These are phyloP conservation scores for Drosophila yakuba DNA, from an alignment of 1,140 invertebrate genomes.

Conservation along the genomic window DNA sequence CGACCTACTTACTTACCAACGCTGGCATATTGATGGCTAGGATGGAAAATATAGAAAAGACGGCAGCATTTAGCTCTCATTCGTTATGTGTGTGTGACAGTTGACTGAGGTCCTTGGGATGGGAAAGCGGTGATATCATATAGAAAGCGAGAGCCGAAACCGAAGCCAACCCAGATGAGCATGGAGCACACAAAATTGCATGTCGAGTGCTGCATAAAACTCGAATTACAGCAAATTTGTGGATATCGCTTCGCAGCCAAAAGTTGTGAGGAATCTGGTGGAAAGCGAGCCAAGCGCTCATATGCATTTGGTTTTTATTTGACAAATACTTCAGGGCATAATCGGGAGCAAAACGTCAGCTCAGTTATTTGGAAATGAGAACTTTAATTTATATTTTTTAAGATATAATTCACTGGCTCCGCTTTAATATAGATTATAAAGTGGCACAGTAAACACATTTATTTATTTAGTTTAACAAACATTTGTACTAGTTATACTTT, in stretches of 20 bases:
- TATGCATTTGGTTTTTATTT: conserved; percentile 53
- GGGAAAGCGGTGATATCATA: neutral
- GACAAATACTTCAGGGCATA: conserved; percentile 41
- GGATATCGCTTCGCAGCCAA: conserved; percentile 35
- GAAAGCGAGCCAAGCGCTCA: conserved; percentile 7
- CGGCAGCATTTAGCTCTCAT: conserved; percentile 58
- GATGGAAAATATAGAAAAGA: conserved; percentile 59
- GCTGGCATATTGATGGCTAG: conserved; percentile 61
- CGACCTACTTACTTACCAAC: conserved; percentile 61
- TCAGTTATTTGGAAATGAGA: neutral
- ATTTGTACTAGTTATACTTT: neutral
- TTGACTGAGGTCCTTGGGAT: conserved; percentile 25
- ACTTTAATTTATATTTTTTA: neutral
- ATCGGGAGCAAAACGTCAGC: neutral
- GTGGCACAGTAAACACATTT: no score
- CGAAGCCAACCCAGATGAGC: conserved; percentile 51
- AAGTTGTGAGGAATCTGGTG: neutral
- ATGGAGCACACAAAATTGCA: conserved; percentile 67
- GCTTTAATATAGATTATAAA: no score
- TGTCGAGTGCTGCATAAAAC: conserved; percentile 76
- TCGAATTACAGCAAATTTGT: conserved; percentile 72
- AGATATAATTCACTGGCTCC: no score
- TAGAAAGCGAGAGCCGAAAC: conserved; percentile 52
- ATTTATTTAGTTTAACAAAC: neutral
- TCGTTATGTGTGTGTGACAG: conserved; percentile 52